Conservation (phyloP, 2,113 vertebrate species). For the Menura novaehollandiae region DNA sequence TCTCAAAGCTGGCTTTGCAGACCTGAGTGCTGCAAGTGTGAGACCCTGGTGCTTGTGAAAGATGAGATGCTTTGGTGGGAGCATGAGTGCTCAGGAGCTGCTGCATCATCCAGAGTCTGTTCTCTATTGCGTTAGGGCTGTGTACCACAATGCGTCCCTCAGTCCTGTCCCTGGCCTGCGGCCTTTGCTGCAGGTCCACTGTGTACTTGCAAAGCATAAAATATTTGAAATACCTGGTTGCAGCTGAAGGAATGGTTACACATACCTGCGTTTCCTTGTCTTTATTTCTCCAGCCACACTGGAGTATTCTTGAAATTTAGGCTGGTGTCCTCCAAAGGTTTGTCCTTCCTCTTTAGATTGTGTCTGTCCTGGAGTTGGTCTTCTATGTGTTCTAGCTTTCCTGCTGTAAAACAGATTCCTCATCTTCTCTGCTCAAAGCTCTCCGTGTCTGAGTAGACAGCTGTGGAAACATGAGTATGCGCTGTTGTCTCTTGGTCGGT, state of each 20-base stretch:
- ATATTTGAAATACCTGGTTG: neutral
- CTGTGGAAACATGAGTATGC: neutral
- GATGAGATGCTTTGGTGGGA: neutral
- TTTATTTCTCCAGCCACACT: neutral
- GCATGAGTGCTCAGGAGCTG: neutral
- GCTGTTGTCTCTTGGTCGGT: neutral
- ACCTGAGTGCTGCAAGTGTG: neutral
- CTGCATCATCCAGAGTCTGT: neutral
- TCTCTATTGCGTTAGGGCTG: accelerated
- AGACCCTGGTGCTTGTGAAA: neutral
- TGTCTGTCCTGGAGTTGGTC: neutral
- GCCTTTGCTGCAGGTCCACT: neutral
- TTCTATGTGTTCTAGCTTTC: neutral
- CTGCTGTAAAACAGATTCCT: neutral
- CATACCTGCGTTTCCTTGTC: neutral
- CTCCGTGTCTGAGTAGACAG: neutral
- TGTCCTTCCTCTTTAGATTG: neutral
- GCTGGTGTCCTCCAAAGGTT: neutral
- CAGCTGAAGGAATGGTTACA: neutral
- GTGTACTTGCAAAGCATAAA: neutral
- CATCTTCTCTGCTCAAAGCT: neutral
- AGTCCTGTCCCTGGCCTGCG: neutral
- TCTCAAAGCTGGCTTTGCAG: neutral
- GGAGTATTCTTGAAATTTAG: neutral
- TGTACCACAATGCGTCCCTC: accelerated